Evolutionary conservation across 2,888 invertebrate genomes (phyloP).

Genomic region (Volucella inanis): DNA sequence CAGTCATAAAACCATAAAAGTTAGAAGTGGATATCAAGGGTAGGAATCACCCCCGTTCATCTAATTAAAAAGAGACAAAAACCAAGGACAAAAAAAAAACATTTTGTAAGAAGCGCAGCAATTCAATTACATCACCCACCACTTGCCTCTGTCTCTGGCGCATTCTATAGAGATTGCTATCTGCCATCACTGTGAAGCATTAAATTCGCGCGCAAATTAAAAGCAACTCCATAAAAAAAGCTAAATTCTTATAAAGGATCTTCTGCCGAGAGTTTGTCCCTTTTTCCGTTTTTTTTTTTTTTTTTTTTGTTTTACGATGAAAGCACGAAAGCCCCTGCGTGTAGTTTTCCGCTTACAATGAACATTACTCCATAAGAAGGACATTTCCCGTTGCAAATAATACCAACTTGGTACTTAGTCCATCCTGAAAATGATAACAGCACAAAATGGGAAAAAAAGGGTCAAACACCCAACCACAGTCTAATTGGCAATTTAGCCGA

Average conservation of each 20-base stretch:
- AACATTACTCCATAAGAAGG: slow-evolving; percentile 10
- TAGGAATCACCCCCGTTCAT: not conserved
- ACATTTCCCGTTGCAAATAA: slow-evolving; percentile 45
- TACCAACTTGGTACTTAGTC: slow-evolving; percentile 11
- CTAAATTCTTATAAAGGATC: slow-evolving; percentile 56
- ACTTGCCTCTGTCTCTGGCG: slow-evolving; percentile 16
- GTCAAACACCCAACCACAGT: slow-evolving; percentile 71
- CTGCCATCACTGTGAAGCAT: slow-evolving; percentile 62
- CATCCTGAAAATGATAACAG: slow-evolving; percentile 30
- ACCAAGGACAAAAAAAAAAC: not conserved
- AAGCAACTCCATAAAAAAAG: slow-evolving; percentile 53
- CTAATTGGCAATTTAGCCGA: slow-evolving; percentile 70
- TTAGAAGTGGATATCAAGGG: slow-evolving; percentile 14
- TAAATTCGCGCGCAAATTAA: slow-evolving; percentile 69
- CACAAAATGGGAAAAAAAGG: slow-evolving; percentile 48
- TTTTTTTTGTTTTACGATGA: slow-evolving; percentile 33
- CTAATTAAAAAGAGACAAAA: slow-evolving; percentile 36
- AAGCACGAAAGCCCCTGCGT: not conserved
- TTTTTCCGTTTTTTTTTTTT: slow-evolving; percentile 34
- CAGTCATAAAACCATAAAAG: slow-evolving; percentile 43
- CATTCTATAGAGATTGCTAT: slow-evolving; percentile 5
- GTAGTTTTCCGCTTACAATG: slow-evolving; percentile 8
- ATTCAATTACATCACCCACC: slow-evolving; percentile 66
- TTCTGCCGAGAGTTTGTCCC: slow-evolving; percentile 35
- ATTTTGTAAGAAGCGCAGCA: slow-evolving; percentile 22